Evolutionary conservation across 2,113 vertebrate genomes (phyloP).

Genomic region (Fulica atra): DNA sequence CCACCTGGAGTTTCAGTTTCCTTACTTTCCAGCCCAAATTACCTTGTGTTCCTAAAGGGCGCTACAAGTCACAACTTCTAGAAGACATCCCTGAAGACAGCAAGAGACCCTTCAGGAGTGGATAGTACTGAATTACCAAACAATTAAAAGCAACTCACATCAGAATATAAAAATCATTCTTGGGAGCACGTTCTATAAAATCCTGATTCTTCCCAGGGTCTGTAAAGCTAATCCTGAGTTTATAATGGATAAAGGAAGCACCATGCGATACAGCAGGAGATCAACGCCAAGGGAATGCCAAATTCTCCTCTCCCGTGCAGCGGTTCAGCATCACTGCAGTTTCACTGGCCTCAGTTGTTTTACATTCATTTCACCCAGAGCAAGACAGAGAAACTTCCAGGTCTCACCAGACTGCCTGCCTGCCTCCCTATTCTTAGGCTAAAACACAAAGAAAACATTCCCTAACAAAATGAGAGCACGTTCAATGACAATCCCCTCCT

Average conservation of each 20-base stretch:
- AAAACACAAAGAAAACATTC: background rate
- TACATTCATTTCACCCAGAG: background rate
- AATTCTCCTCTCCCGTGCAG: background rate
- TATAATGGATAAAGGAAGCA: background rate
- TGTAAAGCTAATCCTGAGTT: background rate
- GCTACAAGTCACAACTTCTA: background rate
- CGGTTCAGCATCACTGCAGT: background rate
- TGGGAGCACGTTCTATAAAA: background rate
- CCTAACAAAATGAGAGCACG: background rate
- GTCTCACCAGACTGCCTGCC: background rate
- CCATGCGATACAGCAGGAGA: background rate
- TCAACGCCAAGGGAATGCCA: background rate
- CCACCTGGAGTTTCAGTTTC: constrained; percentile 40
- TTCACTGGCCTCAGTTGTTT: background rate
- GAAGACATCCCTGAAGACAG: background rate
- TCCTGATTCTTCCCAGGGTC: background rate
- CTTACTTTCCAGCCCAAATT: constrained; percentile 14
- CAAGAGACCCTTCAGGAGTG: background rate
- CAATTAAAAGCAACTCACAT: background rate
- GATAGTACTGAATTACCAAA: background rate
- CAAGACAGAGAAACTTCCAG: background rate
- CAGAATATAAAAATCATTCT: background rate
- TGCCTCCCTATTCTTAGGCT: background rate
- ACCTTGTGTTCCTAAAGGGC: background rate
- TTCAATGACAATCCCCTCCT: background rate